Base-by-base conservation (phyloP, 2,888 invertebrate species). In the Cancer borealis region DNA sequence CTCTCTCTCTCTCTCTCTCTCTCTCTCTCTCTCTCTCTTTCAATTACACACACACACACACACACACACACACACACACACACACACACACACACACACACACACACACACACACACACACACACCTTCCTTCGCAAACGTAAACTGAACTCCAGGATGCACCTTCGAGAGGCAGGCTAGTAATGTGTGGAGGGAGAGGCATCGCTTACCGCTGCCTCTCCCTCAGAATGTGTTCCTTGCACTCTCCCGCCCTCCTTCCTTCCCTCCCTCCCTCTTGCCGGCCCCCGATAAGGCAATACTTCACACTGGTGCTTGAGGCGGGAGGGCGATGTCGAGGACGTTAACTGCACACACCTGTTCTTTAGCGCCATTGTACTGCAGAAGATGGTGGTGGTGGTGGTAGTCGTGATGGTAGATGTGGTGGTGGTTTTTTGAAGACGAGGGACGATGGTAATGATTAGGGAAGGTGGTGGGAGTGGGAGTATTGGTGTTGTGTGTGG, bases 31-130 rank as follows among this genome's bases (percentile, higher is more conserved):
- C 88, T 87, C 45, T 87, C 87, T 87, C 45, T 87, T 3, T 60
- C 14, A 89, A 2, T 45, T 49, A 26, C n/a, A 91, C 91, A 91
- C 49, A 91, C 54, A 91, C 91, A 91, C 91, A 91, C 91, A 91
- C 91, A 91, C 91, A 91, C 91, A 91, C 91, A 66, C 91, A 66
- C 60, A 66, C 60, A 66, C 60, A 66, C 60, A 66, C 60, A 66
- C 60, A 66, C 60, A 66, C 60, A 66, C 60, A 66, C 60, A 26
- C 39, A 17, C 26, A 39, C 66, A 66, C 66, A 39, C 26, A 39
- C 66, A 21, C 66, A 66, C 30, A 54, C 60, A 49, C 47, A 49
- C 47, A 49, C 79, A 30, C 79, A 30, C 79, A 30, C 79, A 46
- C 88, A n/a, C 46, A 46, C 46, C n/a, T 5, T 21, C 66, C n/a